phyloP scores from a whole-genome alignment of 1,140 invertebrate genomes.

The Paraescarpia echinospica region DNA sequence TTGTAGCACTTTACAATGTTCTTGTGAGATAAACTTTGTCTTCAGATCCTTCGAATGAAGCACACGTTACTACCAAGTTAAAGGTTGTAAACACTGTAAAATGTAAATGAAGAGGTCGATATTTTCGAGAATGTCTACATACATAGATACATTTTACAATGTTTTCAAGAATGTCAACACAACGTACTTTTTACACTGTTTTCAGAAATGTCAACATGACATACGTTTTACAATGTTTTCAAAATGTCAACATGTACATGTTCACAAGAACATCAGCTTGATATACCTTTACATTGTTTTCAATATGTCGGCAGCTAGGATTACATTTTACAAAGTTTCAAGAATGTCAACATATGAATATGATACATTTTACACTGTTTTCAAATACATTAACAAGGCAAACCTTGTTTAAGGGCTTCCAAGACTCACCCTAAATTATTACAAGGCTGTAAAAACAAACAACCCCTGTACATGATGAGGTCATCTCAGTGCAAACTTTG shows the following conservation, averaged over 20 bases:
- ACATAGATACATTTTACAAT: background rate
- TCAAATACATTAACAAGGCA: background rate
- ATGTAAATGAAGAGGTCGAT: background rate
- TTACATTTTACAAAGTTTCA: background rate
- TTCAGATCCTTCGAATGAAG: background rate
- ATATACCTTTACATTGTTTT: background rate
- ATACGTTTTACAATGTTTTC: background rate
- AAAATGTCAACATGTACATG: background rate
- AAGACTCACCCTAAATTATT: background rate
- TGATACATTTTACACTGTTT: too few relatives aligned
- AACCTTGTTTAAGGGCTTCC: background rate
- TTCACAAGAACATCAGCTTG: background rate
- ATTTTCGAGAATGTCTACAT: background rate
- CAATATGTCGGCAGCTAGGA: background rate
- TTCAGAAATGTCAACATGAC: background rate
- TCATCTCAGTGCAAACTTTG: background rate
- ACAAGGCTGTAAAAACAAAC: background rate
- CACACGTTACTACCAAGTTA: background rate
- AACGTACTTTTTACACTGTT: background rate
- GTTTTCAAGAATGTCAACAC: background rate
- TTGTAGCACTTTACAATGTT: background rate
- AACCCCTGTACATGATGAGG: background rate
- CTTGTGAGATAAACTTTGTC: background rate
- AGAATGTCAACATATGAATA: background rate
- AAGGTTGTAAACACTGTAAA: background rate